Base-by-base conservation (phyloP, 1,140 invertebrate genomes). In the Holcopasites calliopsidis region DNA sequence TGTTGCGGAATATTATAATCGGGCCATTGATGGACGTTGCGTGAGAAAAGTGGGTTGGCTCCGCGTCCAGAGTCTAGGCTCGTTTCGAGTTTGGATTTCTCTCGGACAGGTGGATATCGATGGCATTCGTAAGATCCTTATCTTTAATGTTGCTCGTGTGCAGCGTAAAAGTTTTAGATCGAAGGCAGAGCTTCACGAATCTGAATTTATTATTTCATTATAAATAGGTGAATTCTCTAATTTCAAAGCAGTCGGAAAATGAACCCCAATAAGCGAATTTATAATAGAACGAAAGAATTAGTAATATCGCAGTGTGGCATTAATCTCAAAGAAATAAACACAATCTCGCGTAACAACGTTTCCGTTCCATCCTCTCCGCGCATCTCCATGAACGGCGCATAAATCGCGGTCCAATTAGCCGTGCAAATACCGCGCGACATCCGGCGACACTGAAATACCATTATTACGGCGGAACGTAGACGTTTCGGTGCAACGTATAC, bases 1-100 rank as follows among this genome's bases (percentile, higher is more conserved):
- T 26, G 26, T 40, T 31, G 28, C n/a, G 7, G n/a, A 54, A 35
- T 33, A 38, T 71, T 40, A 62, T 40, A 23, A 2, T 7, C n/a
- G 7, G 13, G 28, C 13, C 42, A 64, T 64, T 64, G 60, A 62
- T 35, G 28, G 40, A 70, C 54, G 50, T 55, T 68, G 65, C 50
- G 16, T 65, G 62, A 21, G 13, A 8, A 21, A 33, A 65, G 50
- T 50, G 26, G 21, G 3, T 11, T 21, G 60, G 16, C 23, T 18
- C 21, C n/a, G n/a, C n/a, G n/a, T n/a, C n/a, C n/a, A 4, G 8
- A 0, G 13, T 28, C 16, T 3, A 7, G 16, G 6, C 21, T 49
- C 62, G 62, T 65, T 33, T 33, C 33, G 42, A 10, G 23, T 65
- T 26, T 50, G 1, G n/a, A 65, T 18, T 50, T 65, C 3, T 16